Conservation (phyloP, 2,888 invertebrate species). For the Agrochola circellaris region DNA sequence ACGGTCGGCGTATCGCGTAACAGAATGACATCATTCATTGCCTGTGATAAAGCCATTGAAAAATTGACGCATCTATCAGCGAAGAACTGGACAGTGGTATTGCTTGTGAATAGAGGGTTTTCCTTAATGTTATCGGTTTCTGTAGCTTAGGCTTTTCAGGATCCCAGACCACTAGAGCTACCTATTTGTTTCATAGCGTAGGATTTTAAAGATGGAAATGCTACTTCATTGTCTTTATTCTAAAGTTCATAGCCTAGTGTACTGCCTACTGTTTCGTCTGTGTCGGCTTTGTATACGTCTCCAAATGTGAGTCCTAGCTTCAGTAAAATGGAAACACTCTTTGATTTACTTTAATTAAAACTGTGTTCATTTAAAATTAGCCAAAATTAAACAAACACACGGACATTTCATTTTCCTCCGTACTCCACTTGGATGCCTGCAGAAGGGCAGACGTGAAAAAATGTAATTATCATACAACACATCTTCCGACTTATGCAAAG, state of each 20-base stretch:
- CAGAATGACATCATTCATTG: constrained; percentile 55
- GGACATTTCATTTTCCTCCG: constrained; percentile 18
- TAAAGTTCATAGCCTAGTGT: background rate
- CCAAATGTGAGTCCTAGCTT: background rate
- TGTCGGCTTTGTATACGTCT: background rate
- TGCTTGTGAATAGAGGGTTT: background rate
- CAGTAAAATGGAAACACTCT: background rate
- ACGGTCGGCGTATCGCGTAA: constrained; percentile 44
- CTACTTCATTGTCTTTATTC: background rate
- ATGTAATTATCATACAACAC: constrained; percentile 30
- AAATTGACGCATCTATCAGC: constrained; percentile 44
- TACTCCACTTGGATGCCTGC: constrained; percentile 28
- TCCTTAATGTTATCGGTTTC: background rate
- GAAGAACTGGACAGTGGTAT: constrained; percentile 1
- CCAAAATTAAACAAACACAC: background rate
- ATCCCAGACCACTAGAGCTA: background rate
- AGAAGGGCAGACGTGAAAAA: constrained; percentile 40
- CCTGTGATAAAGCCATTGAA: constrained; percentile 53
- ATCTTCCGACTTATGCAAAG: constrained; percentile 53
- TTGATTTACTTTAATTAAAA: no score
- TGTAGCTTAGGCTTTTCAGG: background rate
- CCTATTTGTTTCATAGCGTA: background rate
- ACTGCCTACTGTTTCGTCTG: background rate
- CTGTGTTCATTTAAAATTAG: background rate
- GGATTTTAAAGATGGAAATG: background rate